Evolutionary conservation across 2,888 invertebrate species (phyloP).

Genomic region (Zaprionus obscuricornis): DNA sequence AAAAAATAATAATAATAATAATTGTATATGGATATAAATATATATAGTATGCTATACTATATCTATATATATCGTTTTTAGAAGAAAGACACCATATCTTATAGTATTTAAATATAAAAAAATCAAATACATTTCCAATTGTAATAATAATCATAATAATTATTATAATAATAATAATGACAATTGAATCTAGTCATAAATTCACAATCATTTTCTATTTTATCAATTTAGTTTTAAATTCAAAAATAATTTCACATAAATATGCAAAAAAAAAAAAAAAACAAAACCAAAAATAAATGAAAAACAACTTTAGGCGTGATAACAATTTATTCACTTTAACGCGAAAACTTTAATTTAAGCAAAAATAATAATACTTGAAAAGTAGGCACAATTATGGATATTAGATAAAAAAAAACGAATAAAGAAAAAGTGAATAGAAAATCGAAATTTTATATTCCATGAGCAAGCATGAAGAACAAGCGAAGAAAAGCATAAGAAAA

Average conservation of each 20-base stretch:
- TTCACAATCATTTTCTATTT: slow-evolving; percentile 35
- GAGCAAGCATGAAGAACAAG: too few relatives aligned
- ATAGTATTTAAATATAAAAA: slow-evolving; percentile 35
- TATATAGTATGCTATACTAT: too few relatives aligned
- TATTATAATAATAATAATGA: slow-evolving; percentile 28
- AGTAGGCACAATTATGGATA: slow-evolving; percentile 59
- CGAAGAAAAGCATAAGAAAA: slow-evolving; percentile 12
- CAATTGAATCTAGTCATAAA: slow-evolving; percentile 16
- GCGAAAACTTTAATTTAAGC: slow-evolving; percentile 30
- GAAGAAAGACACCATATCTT: slow-evolving; percentile 61
- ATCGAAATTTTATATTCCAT: slow-evolving; percentile 46
- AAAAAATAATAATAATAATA: slow-evolving; percentile 2
- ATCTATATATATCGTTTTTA: slow-evolving; percentile 26
- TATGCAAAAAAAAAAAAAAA: neutral
- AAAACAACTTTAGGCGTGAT: slow-evolving; percentile 61
- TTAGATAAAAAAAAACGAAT: slow-evolving; percentile 13
- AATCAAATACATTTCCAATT: too few relatives aligned
- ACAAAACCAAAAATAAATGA: neutral
- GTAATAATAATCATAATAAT: too few relatives aligned
- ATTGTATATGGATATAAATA: slow-evolving; percentile 24
- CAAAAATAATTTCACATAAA: neutral
- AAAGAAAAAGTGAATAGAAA: slow-evolving; percentile 25
- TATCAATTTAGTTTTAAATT: slow-evolving; percentile 24
- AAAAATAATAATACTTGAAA: slow-evolving; percentile 55
- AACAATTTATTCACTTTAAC: slow-evolving; percentile 51